phyloP scores from a whole-genome alignment of 1,140 invertebrate species.

The Charaxes varanes region DNA sequence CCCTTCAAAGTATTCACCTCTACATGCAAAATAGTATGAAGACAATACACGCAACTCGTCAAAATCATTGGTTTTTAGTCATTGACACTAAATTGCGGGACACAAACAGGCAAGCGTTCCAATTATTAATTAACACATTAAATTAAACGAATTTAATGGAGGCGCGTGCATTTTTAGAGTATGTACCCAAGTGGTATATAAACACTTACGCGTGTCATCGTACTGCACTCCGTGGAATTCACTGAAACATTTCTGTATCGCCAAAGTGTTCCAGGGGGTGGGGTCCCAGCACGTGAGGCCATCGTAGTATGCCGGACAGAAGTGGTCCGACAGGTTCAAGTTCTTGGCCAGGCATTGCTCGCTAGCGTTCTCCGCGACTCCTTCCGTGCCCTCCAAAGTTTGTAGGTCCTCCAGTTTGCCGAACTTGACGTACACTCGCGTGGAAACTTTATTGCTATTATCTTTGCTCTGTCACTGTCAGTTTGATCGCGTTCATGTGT shows the following conservation, averaged over 20 bases:
- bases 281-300: slow-evolving; percentile 86
- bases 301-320: slow-evolving; percentile 80
- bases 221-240: slow-evolving; percentile 85
- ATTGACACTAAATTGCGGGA: too few relatives aligned
- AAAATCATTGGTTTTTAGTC: too few relatives aligned
- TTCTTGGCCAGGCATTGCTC: slow-evolving; percentile 51
- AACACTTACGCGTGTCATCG: slow-evolving; percentile 80
- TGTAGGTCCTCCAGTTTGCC: slow-evolving; percentile 67
- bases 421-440: slow-evolving; percentile 17
- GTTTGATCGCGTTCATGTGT: slow-evolving; percentile 21
- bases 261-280: slow-evolving; percentile 77
- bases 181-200: too few relatives aligned
- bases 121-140: too few relatives aligned
- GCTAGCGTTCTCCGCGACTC: slow-evolving; percentile 43
- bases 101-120: too few relatives aligned
- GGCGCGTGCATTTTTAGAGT: too few relatives aligned
- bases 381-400: slow-evolving; percentile 48
- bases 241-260: slow-evolving; percentile 82
- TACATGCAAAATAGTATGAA: too few relatives aligned
- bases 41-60: too few relatives aligned
- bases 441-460: slow-evolving; percentile 40
- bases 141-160: too few relatives aligned
- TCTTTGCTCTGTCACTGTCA: slow-evolving; percentile 41
- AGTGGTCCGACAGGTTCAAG: slow-evolving; percentile 39
- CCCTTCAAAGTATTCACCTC: too few relatives aligned